Evolutionary conservation across 2,888 invertebrate species (phyloP).

Genomic region (Drepana falcataria): DNA sequence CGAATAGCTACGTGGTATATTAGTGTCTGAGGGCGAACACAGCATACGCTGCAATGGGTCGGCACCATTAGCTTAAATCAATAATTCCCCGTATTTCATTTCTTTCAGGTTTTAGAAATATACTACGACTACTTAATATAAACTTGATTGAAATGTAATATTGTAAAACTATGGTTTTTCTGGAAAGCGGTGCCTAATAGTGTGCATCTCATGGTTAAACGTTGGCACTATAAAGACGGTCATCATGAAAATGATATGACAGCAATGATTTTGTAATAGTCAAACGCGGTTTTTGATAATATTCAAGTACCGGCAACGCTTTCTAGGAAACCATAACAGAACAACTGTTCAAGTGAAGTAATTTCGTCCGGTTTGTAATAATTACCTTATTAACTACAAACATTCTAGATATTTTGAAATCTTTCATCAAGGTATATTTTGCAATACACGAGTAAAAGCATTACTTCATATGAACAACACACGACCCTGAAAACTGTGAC

Average conservation of each 20-base stretch:
- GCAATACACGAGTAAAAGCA: background rate
- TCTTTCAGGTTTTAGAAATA: background rate
- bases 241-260: too few species aligned
- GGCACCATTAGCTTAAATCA: background rate
- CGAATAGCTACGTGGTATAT: background rate
- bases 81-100: background rate
- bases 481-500: constrained; percentile 7
- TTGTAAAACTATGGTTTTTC: background rate
- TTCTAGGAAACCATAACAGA: background rate
- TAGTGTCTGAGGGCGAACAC: background rate
- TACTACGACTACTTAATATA: background rate
- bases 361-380: background rate
- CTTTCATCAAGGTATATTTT: too few species aligned
- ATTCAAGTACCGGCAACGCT: background rate
- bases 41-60: background rate
- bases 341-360: background rate
- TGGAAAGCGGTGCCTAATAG: background rate
- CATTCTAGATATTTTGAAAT: too few species aligned
- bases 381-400: too few species aligned
- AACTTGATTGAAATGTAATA: background rate
- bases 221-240: too few species aligned
- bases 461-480: background rate
- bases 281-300: background rate
- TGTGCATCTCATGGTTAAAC: too few species aligned
- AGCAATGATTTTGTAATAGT: too few species aligned